Base-by-base conservation (phyloP, 2,888 invertebrate genomes). In the Troglohyphantes excavatus region DNA sequence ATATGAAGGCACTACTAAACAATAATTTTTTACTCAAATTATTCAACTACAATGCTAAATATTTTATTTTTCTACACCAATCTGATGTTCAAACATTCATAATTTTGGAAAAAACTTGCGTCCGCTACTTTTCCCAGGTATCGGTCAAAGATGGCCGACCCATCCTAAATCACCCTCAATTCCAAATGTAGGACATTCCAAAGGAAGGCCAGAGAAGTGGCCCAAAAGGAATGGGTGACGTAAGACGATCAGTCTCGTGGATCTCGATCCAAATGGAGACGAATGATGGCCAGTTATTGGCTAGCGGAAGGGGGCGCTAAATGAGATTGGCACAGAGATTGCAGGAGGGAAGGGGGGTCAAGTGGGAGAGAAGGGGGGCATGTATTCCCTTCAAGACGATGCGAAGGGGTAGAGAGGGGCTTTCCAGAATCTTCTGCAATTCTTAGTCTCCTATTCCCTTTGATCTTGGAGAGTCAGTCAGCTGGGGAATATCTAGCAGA, bases 231-330 rank as follows among this genome's bases (percentile, higher is more conserved):
- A 63, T 29, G 23, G 43, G 46, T 17, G 65, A 63, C 61, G 78
- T 78, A 78, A 78, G 78, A 78, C 78, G 63, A 78, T 43, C 33
- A 39, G 63, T 61, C 63, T 65, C 63, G 39, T 78, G 65, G 78
- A 78, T 78, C 78, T 53, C 27, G 63, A 65, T 27, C 79, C 43
- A 79, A 79, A 79, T 79, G 29, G 67, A 67, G 67, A 67, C 79
- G 67, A 46, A 79, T 79, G 53, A 79, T 65, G 79, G 67, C 27
- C 67, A 19, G 65, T 79, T 79, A 79, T 79, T 79, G 67, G 79
- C 43, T 78, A 78, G 33, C 79, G 43, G 27, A 79, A 43, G 39
- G 67, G 79, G 79, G 75, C 67, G 43, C 46, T 33, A 79, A 79
- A 79, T 79, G 67, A 67, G 79, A 79, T 43, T 75, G 63, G 21